A percentile compares a stretch with the other conserved stretches of the same genome.
phyloP scores from a whole-genome alignment of 1,140 invertebrate species.

The Pseudomyrmex cubaensis region DNA sequence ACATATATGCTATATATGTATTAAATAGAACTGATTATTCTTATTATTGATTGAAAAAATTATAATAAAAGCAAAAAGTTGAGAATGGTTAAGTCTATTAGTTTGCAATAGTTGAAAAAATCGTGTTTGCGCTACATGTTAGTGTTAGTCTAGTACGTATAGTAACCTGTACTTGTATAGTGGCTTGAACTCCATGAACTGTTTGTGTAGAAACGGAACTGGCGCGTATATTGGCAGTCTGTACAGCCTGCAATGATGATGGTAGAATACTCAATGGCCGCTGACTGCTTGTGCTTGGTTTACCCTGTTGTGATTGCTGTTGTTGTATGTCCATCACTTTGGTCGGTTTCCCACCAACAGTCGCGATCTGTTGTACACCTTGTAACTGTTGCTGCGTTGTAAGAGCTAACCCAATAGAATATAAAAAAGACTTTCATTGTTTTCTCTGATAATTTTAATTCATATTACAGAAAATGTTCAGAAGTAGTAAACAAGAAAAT shows the following conservation, averaged over 20 bases:
- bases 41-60: too few relatives aligned
- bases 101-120: conserved; percentile 7
- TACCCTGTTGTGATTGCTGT: conserved; percentile 84
- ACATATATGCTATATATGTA: background rate
- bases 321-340: conserved; percentile 86
- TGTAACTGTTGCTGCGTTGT: conserved; percentile 86
- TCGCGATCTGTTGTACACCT: conserved; percentile 82
- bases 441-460: conserved; percentile 15
- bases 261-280: conserved; percentile 89
- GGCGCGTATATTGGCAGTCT: conserved; percentile 88
- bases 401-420: conserved; percentile 74
- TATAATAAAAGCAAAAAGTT: too few relatives aligned
- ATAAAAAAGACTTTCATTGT: conserved; percentile 3
- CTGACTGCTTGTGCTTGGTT: conserved; percentile 86
- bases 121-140: background rate
- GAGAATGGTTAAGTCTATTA: too few relatives aligned
- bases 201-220: conserved; percentile 93
- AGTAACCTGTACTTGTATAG: conserved; percentile 83
- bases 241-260: conserved; percentile 84
- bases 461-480: conserved; percentile 24
- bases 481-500: conserved; percentile 41
- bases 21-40: too few relatives aligned
- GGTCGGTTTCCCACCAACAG: conserved; percentile 82
- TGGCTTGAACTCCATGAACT: conserved; percentile 87
- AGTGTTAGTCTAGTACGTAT: conserved; percentile 64